Evolutionary conservation across 2,797 vertebrate genomes (phyloP), one percentile per base, ranked within the genome.

Genomic region (Tiaroga cobitis): DNA sequence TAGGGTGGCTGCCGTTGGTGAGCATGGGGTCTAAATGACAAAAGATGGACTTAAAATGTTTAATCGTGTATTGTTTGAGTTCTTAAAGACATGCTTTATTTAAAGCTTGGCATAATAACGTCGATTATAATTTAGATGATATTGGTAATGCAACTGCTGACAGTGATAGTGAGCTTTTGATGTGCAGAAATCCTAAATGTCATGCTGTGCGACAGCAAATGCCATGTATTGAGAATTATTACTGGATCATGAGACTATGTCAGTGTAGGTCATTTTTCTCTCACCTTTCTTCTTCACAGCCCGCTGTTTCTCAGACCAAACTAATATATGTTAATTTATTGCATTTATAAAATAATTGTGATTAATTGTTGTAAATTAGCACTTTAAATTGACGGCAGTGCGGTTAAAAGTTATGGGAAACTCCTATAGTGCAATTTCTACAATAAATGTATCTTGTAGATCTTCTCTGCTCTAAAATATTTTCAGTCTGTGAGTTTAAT

Each of bases 401-500:
- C n/a, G 24, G 34, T 69, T 73, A 54, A 75, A 54, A 24, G 29
- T 54, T 54, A n/a, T 39, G 21, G 24, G 21, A 76, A 54, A 56
- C 21, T 54, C 9, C 10, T 15, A 4, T 37, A 56, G 15, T 56
- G 32, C 32, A 37, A 1, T 26, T 37, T 59, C 7, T 59, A 16
- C 18, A 59, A 59, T 59, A 5, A 39, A 77, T 39, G 51, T 5
- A n/a, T 26, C 10, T 54, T 34, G 19, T 26, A 9, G 29, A 24
- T 24, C 5, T 8, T 13, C 46, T 54, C 9, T 75, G 73, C 73
- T 54, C 13, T 59, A 26, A 77, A 77, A 59, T 18, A 18, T 39
- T 39, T 59, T 39, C 21, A 8, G 24, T 59, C 75, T 77, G 73
- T 75, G 34, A 39, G 34, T 77, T 77, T 77, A 77, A 77, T 59